These are phyloP conservation scores for Brotogeris chrysoptera DNA, from an alignment of 2,797 vertebrate genomes.

Conservation along the genomic window DNA sequence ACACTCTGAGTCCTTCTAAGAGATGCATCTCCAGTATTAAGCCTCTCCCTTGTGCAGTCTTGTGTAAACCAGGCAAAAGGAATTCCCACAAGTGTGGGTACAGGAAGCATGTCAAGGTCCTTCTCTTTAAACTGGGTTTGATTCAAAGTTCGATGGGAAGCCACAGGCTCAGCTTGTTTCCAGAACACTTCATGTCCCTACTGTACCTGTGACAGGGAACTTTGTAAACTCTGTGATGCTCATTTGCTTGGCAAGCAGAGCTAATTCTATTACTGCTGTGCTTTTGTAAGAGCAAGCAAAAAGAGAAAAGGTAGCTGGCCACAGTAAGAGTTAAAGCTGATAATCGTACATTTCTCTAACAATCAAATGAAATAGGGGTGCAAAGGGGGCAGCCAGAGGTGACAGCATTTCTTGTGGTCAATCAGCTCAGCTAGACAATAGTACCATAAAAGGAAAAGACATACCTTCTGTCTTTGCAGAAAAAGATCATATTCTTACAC, in stretches of 20 bases:
- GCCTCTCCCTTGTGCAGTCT: background rate
- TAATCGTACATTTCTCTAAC: background rate
- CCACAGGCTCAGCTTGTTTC: background rate
- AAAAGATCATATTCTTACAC: background rate
- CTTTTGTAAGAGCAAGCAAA: background rate
- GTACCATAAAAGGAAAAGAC: background rate
- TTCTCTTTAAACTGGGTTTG: background rate
- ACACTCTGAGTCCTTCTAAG: background rate
- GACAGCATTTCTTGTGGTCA: background rate
- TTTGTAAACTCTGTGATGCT: background rate
- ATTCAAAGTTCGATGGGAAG: background rate
- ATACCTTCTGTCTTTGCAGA: background rate
- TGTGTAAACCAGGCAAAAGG: background rate
- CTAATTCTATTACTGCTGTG: background rate
- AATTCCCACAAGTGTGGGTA: background rate
- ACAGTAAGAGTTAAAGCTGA: background rate
- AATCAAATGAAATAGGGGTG: background rate
- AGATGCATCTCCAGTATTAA: background rate
- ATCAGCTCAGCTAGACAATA: background rate
- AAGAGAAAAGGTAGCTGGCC: background rate
- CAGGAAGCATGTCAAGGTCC: background rate
- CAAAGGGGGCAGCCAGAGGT: background rate
- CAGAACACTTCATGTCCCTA: background rate
- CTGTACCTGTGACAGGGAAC: background rate
- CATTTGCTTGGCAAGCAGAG: background rate